Evolutionary conservation across 2,888 invertebrate genomes (phyloP).

Genomic region (Dione vanillae): DNA sequence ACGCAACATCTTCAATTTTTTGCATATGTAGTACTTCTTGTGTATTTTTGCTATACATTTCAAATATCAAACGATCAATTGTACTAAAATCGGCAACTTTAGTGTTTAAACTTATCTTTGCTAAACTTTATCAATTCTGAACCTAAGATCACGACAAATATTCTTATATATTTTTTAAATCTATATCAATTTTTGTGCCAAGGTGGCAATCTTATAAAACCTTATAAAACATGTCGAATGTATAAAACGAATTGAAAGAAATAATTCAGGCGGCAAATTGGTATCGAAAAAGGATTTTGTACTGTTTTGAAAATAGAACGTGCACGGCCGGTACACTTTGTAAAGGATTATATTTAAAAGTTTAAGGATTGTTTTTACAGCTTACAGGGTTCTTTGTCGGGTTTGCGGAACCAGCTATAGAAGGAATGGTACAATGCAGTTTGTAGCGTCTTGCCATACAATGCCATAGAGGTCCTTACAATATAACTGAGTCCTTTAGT

Average conservation of each 20-base stretch:
- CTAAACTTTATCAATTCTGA: not conserved
- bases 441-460: constrained; percentile 43
- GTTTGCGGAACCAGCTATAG: constrained; percentile 60
- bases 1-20: constrained; percentile 19
- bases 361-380: constrained; percentile 81
- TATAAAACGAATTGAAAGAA: constrained; percentile 63
- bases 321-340: constrained; percentile 71
- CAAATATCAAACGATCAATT: not conserved
- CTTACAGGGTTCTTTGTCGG: constrained; percentile 80
- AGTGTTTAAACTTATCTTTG: not conserved
- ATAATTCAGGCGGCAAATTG: constrained; percentile 80
- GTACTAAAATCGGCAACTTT: not conserved
- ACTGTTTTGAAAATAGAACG: constrained; percentile 81
- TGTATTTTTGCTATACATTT: not conserved
- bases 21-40: not conserved
- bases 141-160: not conserved
- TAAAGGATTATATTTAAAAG: constrained; percentile 73
- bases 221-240: constrained; percentile 64
- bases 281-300: constrained; percentile 80
- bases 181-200: constrained; percentile 30
- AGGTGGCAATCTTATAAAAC: constrained; percentile 53
- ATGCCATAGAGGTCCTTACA: constrained; percentile 51
- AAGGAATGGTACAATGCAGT: constrained; percentile 60
- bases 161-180: not conserved
- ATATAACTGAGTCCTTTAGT: constrained; percentile 49